Conservation (phyloP, 2,888 invertebrate genomes). For the Epirrhoe tristata region DNA sequence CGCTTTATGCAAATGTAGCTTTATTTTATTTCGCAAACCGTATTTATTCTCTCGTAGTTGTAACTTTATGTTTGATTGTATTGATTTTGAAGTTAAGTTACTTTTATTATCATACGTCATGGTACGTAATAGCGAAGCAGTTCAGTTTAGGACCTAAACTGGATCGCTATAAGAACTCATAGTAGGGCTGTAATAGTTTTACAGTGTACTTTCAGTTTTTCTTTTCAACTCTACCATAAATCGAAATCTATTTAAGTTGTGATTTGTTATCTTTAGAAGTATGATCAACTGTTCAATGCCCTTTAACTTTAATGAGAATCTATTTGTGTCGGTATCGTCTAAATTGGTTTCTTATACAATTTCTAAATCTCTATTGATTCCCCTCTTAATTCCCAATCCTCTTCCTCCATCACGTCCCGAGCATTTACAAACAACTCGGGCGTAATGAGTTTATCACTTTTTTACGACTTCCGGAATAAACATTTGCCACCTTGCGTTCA, state of each 20-base stretch:
- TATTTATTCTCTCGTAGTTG: too few species aligned
- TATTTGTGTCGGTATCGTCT: slow-evolving; percentile 8
- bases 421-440: slow-evolving; percentile 19
- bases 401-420: slow-evolving; percentile 20
- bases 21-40: too few species aligned
- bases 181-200: too few species aligned
- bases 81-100: too few species aligned
- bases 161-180: too few species aligned
- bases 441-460: slow-evolving; percentile 37
- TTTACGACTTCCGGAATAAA: slow-evolving; percentile 35
- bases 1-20: too few species aligned
- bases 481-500: slow-evolving; percentile 30
- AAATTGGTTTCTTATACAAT: slow-evolving; percentile 21
- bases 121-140: too few species aligned
- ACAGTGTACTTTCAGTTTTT: too few species aligned
- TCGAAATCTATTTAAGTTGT: not conserved
- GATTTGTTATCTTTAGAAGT: not conserved
- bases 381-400: slow-evolving; percentile 17
- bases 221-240: too few species aligned
- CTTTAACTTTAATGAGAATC: slow-evolving; percentile 4
- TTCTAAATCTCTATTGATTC: slow-evolving; percentile 20
- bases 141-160: too few species aligned
- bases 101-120: too few species aligned
- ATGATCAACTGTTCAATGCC: slow-evolving; percentile 15
- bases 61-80: too few species aligned